Conservation (phyloP, 2,113 vertebrate species). For the Pristiophorus japonicus region DNA sequence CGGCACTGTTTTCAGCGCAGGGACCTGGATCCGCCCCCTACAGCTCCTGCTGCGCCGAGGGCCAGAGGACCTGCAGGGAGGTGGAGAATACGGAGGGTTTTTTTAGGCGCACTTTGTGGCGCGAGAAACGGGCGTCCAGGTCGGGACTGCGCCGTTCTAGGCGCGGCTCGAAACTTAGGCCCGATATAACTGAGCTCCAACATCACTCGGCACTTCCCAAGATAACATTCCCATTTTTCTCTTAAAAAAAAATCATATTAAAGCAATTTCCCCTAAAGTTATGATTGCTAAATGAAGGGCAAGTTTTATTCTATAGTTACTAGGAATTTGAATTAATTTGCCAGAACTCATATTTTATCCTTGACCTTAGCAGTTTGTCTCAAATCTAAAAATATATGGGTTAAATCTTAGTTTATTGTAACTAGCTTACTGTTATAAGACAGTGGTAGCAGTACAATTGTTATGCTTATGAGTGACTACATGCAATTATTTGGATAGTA, state of each 20-base stretch:
- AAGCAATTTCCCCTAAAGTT: conserved; percentile 3
- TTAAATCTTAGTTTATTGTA: background rate
- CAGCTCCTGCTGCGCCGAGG: too few relatives aligned
- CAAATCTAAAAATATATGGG: background rate
- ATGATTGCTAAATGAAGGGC: background rate
- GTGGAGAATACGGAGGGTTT: too few relatives aligned
- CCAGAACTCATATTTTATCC: background rate
- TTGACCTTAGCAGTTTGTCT: background rate
- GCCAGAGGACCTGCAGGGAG: too few relatives aligned
- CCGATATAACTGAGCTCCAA: background rate
- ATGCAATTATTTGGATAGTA: background rate
- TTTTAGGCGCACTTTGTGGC: too few relatives aligned
- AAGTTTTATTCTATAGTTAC: background rate
- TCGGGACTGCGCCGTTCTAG: too few relatives aligned
- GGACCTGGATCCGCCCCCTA: too few relatives aligned
- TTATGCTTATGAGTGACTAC: background rate
- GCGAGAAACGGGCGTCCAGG: too few relatives aligned
- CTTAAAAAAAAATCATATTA: background rate
- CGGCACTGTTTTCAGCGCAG: too few relatives aligned
- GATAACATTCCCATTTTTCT: background rate
- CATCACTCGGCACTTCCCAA: background rate
- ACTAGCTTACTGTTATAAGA: background rate
- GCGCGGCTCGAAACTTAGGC: too few relatives aligned
- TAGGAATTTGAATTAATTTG: background rate
- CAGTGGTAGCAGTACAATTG: background rate